Conservation (phyloP, 2,888 invertebrate genomes). For the Sisyra terminalis region DNA sequence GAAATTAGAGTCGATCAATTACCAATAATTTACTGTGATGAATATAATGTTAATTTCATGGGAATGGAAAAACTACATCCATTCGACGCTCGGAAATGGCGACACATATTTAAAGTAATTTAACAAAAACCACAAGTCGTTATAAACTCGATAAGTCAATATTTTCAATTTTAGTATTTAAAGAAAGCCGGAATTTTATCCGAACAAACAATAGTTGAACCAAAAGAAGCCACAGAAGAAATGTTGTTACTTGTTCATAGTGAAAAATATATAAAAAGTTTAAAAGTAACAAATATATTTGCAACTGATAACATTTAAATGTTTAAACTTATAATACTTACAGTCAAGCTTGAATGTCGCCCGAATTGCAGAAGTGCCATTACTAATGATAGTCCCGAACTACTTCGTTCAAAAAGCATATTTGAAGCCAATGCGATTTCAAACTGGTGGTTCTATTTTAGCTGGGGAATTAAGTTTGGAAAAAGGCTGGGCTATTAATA, state of each 20-base stretch:
- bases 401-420: conserved; percentile 56
- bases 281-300: conserved; percentile 35
- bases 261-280: conserved; percentile 51
- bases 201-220: conserved; percentile 44
- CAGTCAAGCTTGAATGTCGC: conserved; percentile 73
- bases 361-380: conserved; percentile 60
- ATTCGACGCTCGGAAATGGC: conserved; percentile 81
- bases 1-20: conserved; percentile 41
- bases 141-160: background rate
- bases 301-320: conserved; percentile 3
- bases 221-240: conserved; percentile 49
- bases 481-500: conserved; percentile 75
- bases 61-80: conserved; percentile 75
- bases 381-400: conserved; percentile 60
- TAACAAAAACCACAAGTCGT: background rate
- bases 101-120: conserved; percentile 49
- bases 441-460: conserved; percentile 69
- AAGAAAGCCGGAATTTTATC: conserved; percentile 42
- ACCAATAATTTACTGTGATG: conserved; percentile 63
- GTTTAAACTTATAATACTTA: conserved; percentile 17
- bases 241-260: conserved; percentile 66
- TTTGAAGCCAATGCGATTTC: conserved; percentile 62
- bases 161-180: conserved; percentile 28
- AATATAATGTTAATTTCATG: conserved; percentile 65
- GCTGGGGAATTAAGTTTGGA: conserved; percentile 71